A percentile compares a stretch with the other conserved stretches of the same genome.
These are phyloP conservation scores for Operophtera brumata DNA, from an alignment of 2,888 invertebrate species.

Conservation along the genomic window DNA sequence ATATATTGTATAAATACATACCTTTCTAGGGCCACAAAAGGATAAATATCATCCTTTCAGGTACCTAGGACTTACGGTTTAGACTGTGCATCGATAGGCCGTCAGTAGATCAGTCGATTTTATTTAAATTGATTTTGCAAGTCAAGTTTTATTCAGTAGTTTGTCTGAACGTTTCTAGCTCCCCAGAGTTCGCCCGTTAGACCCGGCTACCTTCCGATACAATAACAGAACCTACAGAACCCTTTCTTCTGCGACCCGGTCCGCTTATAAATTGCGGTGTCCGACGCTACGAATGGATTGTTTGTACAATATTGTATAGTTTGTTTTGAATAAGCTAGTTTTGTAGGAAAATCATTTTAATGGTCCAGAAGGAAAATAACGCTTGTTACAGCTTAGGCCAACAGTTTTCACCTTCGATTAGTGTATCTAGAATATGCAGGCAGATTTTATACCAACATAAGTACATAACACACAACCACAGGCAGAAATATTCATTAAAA, in stretches of 20 bases:
- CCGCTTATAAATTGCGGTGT: slow-evolving; percentile 77
- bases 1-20: no score
- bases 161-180: slow-evolving; percentile 34
- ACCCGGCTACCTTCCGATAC: slow-evolving; percentile 77
- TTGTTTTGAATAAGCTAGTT: slow-evolving; percentile 26
- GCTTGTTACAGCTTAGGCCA: background rate
- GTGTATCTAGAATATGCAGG: no score
- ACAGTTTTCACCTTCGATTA: no score
- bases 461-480: no score
- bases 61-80: no score
- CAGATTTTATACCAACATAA: no score
- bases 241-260: slow-evolving; percentile 61
- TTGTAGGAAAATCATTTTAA: background rate
- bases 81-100: no score
- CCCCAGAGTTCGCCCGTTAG: slow-evolving; percentile 57
- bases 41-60: no score
- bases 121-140: background rate
- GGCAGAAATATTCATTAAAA: no score
- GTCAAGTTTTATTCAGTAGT: background rate
- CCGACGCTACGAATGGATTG: slow-evolving; percentile 56
- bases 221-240: slow-evolving; percentile 79
- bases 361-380: background rate
- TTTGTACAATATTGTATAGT: slow-evolving; percentile 56
- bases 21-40: no score
- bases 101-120: no score